phyloP scores from a whole-genome alignment of 2,113 vertebrate genomes.

The Hyla sarda region DNA sequence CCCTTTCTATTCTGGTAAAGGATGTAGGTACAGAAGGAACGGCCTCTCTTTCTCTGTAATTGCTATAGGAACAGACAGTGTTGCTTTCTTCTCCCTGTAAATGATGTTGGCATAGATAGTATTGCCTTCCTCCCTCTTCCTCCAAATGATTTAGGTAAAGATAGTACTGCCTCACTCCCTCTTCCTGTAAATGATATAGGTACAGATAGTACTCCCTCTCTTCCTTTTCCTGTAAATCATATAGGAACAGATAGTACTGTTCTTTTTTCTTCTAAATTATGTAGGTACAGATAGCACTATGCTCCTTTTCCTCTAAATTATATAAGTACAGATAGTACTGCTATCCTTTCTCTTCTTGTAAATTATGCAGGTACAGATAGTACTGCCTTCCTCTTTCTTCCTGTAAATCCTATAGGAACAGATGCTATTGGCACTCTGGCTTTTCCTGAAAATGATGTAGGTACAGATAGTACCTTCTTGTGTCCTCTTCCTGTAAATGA shows the following conservation, averaged over 20 bases:
- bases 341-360: too few relatives aligned
- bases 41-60: background rate
- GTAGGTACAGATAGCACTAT: too few relatives aligned
- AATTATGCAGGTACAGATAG: background rate
- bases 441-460: background rate
- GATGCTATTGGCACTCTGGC: background rate
- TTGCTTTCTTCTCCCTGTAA: too few relatives aligned
- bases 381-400: background rate
- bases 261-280: too few relatives aligned
- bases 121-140: background rate
- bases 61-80: too few relatives aligned
- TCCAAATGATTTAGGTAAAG: background rate
- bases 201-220: background rate
- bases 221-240: background rate
- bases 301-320: too few relatives aligned
- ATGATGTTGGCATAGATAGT: background rate
- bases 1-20: background rate
- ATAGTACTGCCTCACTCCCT: background rate
- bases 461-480: background rate
- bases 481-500: too few relatives aligned
- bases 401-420: background rate
- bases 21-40: background rate
- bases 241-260: too few relatives aligned
- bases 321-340: background rate
- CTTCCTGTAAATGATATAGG: background rate